phyloP scores from a whole-genome alignment of 2,113 vertebrate genomes.

The Geothlypis trichas region DNA sequence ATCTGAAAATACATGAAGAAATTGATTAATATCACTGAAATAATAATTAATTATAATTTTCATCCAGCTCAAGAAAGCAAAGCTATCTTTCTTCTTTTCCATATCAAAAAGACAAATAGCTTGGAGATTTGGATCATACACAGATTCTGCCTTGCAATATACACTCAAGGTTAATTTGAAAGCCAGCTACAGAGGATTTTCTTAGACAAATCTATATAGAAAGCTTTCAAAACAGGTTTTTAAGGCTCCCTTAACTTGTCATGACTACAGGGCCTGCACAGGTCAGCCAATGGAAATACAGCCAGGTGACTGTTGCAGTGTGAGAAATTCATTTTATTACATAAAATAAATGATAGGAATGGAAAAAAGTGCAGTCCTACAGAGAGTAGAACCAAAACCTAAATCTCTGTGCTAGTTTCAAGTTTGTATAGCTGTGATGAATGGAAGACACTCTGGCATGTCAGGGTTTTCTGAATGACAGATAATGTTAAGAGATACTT shows the following conservation, averaged over 20 bases:
- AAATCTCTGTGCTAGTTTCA: background rate
- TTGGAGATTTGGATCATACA: background rate
- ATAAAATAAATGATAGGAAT: background rate
- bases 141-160: background rate
- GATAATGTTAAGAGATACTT: background rate
- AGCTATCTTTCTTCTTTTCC: background rate
- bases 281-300: background rate
- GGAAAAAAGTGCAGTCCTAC: background rate
- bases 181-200: background rate
- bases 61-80: background rate
- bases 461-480: slow-evolving; percentile 10
- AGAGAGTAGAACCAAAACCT: background rate
- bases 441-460: background rate
- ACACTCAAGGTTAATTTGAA: background rate
- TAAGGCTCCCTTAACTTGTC: background rate
- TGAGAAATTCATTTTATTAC: background rate
- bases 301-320: background rate
- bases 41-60: background rate
- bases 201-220: background rate
- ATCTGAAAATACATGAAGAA: background rate
- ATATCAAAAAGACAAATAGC: background rate
- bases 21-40: background rate
- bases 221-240: background rate
- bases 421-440: background rate
- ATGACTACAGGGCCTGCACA: background rate